phyloP scores from a whole-genome alignment of 2,888 invertebrate genomes.

The Nycteola revayana region DNA sequence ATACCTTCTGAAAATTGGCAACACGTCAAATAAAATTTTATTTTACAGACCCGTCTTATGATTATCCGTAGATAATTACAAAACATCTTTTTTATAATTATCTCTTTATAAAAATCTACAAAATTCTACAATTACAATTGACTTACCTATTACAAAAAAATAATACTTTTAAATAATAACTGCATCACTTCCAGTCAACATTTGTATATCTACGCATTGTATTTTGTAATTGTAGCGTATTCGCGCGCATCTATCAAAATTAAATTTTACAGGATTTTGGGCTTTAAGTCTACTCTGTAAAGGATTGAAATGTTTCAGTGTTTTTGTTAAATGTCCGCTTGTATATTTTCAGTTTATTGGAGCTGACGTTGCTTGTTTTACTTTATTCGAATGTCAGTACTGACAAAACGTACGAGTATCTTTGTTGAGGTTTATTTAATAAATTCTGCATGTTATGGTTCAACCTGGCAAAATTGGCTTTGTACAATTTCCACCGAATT shows the following conservation, averaged over 20 bases:
- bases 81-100: too few species aligned
- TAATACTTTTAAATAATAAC: too few species aligned
- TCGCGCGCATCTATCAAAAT: slow-evolving; percentile 67
- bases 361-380: slow-evolving; percentile 33
- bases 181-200: slow-evolving; percentile 14
- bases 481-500: too few species aligned
- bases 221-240: slow-evolving; percentile 57
- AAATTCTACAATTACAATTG: too few species aligned
- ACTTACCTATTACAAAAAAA: too few species aligned
- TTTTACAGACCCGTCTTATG: too few species aligned
- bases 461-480: too few species aligned
- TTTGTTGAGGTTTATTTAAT: slow-evolving; percentile 24
- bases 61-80: too few species aligned
- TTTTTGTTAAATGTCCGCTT: slow-evolving; percentile 36
- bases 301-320: slow-evolving; percentile 53
- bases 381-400: slow-evolving; percentile 35
- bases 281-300: slow-evolving; percentile 49
- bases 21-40: too few species aligned
- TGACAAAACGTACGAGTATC: slow-evolving; percentile 18
- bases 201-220: slow-evolving; percentile 29
- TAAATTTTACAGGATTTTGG: slow-evolving; percentile 65
- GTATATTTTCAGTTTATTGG: slow-evolving; percentile 35
- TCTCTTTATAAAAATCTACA: too few species aligned
- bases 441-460: slow-evolving; percentile 11
- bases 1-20: too few species aligned